Base-by-base conservation (phyloP, 2,797 vertebrate genomes). In the Lepus townsendii region DNA sequence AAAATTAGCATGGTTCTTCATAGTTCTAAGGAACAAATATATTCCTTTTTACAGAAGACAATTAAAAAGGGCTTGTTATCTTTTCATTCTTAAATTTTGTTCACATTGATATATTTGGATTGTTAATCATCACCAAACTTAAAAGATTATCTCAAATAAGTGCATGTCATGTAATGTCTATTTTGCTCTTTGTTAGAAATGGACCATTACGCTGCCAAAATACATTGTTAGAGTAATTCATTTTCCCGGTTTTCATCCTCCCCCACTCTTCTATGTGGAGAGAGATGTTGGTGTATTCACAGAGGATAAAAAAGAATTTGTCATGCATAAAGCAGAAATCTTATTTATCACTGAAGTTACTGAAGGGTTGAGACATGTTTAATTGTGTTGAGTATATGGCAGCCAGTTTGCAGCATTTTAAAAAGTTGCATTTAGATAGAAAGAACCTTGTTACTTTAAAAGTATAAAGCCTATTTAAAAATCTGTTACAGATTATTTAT, bases 261-360 rank as follows among this genome's bases (percentile, higher is more conserved):
- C 27, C 47, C 24, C 13, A 38, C 16, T 82, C 47, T 78, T 68
- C 26, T 82, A 32, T 22, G 13, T 30, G 88, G 73, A 78, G 77
- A 82, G 32, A 71, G n/a, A 42, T 35, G 54, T 80, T 69, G 80
- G 42, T 84, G 16, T 85, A 83, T 80, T 94, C 60, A 93, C 73
- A 95, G 54, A 72, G 30, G 30, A 88, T 91, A 54, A 79, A 90
- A 93, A 90, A 82, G 24, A 91, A 93, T 88, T 90, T 95, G 63
- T 69, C 87, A 95, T 93, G 89, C 71, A 54, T 92, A 92, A 95
- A 97, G 79, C 65, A 95, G 86, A 90, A 96, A 93, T 89, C 91
- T 68, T 92, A 92, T 54, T 95, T 92, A 90, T 97, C 69, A 89
- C 20, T 75, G 35, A 89, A 91, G 71, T 95, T 95, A 90, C 47